These are phyloP conservation scores for Sussaba pulchella DNA, from an alignment of 2,888 invertebrate species.

Conservation along the genomic window DNA sequence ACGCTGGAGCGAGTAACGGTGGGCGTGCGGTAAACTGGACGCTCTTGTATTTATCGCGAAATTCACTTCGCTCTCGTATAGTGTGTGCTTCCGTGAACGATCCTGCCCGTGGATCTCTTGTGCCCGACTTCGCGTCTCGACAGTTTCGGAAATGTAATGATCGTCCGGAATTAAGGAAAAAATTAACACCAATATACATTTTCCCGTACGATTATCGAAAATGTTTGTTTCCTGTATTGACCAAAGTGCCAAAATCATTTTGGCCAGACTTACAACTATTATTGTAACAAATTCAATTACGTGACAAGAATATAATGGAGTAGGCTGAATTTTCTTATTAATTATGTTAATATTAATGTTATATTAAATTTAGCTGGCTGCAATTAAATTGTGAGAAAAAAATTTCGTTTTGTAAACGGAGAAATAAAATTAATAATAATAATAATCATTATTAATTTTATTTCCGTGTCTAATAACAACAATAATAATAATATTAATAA, in stretches of 20 bases:
- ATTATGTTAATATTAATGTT: too few relatives aligned
- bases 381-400: too few relatives aligned
- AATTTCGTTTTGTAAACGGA: too few relatives aligned
- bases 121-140: background rate
- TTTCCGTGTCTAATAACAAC: too few relatives aligned
- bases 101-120: background rate
- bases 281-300: constrained; percentile 22
- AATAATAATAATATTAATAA: too few relatives aligned
- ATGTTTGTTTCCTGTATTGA: constrained; percentile 5
- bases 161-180: constrained; percentile 5
- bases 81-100: background rate
- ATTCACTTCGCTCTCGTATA: constrained; percentile 20
- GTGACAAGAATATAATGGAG: background rate
- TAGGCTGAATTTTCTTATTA: too few relatives aligned
- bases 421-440: too few relatives aligned
- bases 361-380: too few relatives aligned
- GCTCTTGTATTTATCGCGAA: constrained; percentile 6
- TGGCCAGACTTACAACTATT: background rate
- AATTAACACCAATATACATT: constrained; percentile 28
- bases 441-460: too few relatives aligned
- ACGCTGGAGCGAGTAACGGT: background rate
- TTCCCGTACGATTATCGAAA: constrained; percentile 27
- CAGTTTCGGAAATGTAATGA: constrained; percentile 10
- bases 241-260: constrained; percentile 20
- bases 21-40: background rate